Percentiles rank a stretch among this genome's conserved stretches.
These are phyloP conservation scores for Tetropium fuscum DNA, from an alignment of 2,888 invertebrate genomes.

Conservation along the genomic window DNA sequence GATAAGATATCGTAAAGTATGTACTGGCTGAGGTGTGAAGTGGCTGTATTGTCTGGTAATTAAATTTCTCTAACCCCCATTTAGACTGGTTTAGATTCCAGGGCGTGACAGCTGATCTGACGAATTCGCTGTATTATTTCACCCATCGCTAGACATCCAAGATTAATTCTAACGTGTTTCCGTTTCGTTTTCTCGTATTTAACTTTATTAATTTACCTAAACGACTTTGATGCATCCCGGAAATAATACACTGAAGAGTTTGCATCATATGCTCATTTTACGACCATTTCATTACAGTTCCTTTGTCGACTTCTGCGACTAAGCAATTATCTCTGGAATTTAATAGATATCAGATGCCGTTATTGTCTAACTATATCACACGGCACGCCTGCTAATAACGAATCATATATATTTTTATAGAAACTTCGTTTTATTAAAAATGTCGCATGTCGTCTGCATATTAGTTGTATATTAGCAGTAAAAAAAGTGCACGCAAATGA, in stretches of 20 bases:
- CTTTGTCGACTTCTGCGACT: background rate
- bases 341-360: background rate
- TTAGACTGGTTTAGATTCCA: slow-evolving; percentile 52
- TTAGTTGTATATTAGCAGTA: no score
- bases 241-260: slow-evolving; percentile 18
- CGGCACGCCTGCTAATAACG: no score
- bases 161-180: slow-evolving; percentile 49
- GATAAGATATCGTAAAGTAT: slow-evolving; percentile 64
- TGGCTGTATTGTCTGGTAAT: slow-evolving; percentile 63
- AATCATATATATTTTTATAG: no score
- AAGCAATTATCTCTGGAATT: background rate
- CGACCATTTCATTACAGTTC: background rate
- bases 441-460: no score
- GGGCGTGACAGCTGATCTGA: slow-evolving; percentile 62
- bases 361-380: background rate
- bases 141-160: slow-evolving; percentile 45
- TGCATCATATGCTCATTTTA: background rate
- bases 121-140: slow-evolving; percentile 50
- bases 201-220: slow-evolving; percentile 34
- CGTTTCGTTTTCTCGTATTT: slow-evolving; percentile 45
- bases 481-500: no score
- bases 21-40: slow-evolving; percentile 58
- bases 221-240: slow-evolving; percentile 31
- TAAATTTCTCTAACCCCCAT: slow-evolving; percentile 63
- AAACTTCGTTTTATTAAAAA: no score